These are phyloP conservation scores for Corydoras maculifer DNA, from an alignment of 2,113 vertebrate species.

Conservation along the genomic window DNA sequence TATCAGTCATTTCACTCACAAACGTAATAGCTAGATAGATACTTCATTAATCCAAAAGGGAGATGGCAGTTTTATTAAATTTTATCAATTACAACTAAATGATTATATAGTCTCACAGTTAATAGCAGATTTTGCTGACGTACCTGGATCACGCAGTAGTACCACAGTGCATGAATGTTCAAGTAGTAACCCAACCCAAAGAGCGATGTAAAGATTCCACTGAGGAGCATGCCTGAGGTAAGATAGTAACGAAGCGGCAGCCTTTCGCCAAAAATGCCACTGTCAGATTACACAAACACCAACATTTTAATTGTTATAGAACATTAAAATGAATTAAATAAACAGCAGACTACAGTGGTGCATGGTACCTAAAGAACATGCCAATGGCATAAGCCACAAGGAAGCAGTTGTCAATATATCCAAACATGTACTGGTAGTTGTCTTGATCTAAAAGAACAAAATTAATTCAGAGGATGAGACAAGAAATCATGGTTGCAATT, in stretches of 20 bases:
- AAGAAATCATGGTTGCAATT: no score
- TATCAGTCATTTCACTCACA: background rate
- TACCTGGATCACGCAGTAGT: slow-evolving; percentile 88
- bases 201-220: slow-evolving; percentile 81
- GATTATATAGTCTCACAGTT: no score
- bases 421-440: slow-evolving; percentile 87
- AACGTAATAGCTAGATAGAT: no score
- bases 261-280: slow-evolving; percentile 91
- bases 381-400: slow-evolving; percentile 90
- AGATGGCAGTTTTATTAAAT: no score
- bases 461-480: background rate
- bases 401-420: slow-evolving; percentile 87
- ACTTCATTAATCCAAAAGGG: no score
- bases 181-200: slow-evolving; percentile 89
- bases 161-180: slow-evolving; percentile 84
- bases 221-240: slow-evolving; percentile 80
- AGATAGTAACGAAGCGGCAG: slow-evolving; percentile 93
- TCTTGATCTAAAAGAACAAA: slow-evolving; percentile 65
- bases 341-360: background rate
- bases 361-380: slow-evolving; percentile 90
- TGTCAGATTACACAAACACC: slow-evolving; percentile 46
- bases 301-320: no score
- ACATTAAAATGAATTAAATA: background rate
- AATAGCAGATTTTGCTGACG: background rate
- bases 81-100: no score